Base-by-base conservation (phyloP, 2,797 vertebrate species). In the Poeciliopsis gracilis region DNA sequence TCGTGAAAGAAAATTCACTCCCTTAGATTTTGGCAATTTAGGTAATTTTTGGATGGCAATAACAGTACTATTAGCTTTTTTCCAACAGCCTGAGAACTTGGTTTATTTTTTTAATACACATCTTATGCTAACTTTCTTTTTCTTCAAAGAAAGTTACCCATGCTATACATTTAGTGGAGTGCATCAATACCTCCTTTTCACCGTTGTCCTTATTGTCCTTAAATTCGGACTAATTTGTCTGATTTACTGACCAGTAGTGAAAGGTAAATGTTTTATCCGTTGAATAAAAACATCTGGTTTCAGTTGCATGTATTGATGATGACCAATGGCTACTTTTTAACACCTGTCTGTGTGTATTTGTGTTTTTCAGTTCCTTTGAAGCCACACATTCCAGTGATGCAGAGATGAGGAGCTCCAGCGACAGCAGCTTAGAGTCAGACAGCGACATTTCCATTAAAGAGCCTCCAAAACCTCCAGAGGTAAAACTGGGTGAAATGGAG, bases 401-500 rank as follows among this genome's bases (percentile, higher is more conserved):
- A 0, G 96, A 96, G 87, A 96, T 96, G 0, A 93, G 94, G 75
- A 96, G 95, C 92, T 96, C 96, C 89, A 98, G 96, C n/a, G 97
- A 97, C 84, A 97, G 95, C 88, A 97, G 96, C 88, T 97, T 96
- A 0, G 97, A 96, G 84, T 98, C 98, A 0, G 95, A 95, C 86
- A 95, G 95, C 0, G 97, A 97, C 0, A 96, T 95, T 70, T 91
- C 94, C 88, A 91, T 91, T 0, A 97, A 97, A 87, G 94, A 89
- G 1, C 93, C 90, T 0, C 85, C 91, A 73, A 93, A 67, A 76
- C 93, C 77, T 73, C 63, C 79, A 1, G 63, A 74, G 63, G 81
- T 51, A 69, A 82, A 53, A 82, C 81, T 93, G 0, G 80, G 94
- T 38, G 95, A 93, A 30, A 81, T 92, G 0, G 95, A 97, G 96